Base-by-base conservation (phyloP, 92 coral and sea anemone species). In the Anthopleura xanthogrammica region DNA sequence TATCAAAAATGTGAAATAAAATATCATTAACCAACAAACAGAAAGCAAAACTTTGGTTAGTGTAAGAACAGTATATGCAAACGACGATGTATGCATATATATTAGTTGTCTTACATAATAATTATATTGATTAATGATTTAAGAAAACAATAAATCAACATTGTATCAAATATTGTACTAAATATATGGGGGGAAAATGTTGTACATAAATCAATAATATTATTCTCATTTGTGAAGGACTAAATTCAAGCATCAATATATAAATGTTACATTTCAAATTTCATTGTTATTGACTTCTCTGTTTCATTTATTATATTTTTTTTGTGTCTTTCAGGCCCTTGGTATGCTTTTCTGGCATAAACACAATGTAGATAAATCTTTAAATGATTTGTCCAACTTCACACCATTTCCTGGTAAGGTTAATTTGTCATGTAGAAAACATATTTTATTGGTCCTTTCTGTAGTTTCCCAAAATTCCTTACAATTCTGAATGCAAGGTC, bases 341-440 rank as follows among this genome's bases (percentile, higher is more conserved):
- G 99, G 99, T 48, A 96, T 96, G 99, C 80, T 96, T 66, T 96
- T 96, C 81, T 96, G 99, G 99, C 99, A 96, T 84, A 96, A 96
- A 65, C 99, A 96, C 79, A 96, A 94, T 82, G 89, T 96, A 77
- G 98, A 94, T 36, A 92, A 90, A 77, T 96, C 99, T 23, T 87
- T 96, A 52, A 89, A 89, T 52, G 99, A 96, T 86, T 84, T 96
- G 60, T 88, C 99, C 2, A 96, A 96, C 85, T 96, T 96, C 71
- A 96, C 99, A 7, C 99, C 99, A 48, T 96, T 96, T 85, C 99
- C 99, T 76, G 99, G 99, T 96, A 87, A 75, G 77, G 0, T 11
- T 42, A 20, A 46, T 9, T 46, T 46, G 50, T 46, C 9, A 46
- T 46, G 50, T 9, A 5, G 9, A 46, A 46, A 46, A 46, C 5